phyloP scores from a whole-genome alignment of 1,140 invertebrate species.

The Diachasmimorpha longicaudata region DNA sequence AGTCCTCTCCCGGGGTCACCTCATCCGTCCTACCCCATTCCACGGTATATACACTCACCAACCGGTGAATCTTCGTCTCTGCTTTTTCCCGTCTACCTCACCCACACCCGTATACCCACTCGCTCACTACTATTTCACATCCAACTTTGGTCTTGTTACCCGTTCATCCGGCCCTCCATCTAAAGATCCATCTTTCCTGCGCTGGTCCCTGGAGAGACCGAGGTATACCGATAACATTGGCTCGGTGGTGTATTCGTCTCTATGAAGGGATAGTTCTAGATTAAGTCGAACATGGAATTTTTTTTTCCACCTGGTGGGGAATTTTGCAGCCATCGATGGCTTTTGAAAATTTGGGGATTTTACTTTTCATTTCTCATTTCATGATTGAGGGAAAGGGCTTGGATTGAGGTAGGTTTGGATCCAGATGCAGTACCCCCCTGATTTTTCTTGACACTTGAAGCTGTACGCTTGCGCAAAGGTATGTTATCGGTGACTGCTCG shows the following conservation, averaged over 20 bases:
- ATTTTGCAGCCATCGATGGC: too few relatives aligned
- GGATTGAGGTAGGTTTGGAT: too few relatives aligned
- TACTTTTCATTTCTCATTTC: too few relatives aligned
- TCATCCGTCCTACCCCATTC: constrained; percentile 39
- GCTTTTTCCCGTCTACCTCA: constrained; percentile 29
- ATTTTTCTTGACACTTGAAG: too few relatives aligned
- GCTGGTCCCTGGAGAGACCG: constrained; percentile 24
- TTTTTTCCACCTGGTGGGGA: too few relatives aligned
- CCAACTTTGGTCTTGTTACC: constrained; percentile 16
- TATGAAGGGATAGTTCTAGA: background rate
- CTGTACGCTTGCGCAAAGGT: constrained; percentile 15
- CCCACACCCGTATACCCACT: constrained; percentile 10
- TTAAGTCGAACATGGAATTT: background rate
- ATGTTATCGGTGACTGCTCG: constrained; percentile 36
- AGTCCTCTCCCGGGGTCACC: constrained; percentile 57
- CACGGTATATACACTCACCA: constrained; percentile 9
- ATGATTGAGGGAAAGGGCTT: too few relatives aligned
- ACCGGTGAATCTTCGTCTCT: constrained; percentile 46
- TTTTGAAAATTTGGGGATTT: too few relatives aligned
- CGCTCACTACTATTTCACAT: background rate
- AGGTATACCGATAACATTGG: background rate
- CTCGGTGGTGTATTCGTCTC: background rate
- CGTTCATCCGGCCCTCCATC: constrained; percentile 11
- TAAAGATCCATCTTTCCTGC: constrained; percentile 26
- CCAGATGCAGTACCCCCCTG: too few relatives aligned